Conservation (phyloP, 2,888 invertebrate species). For the Rugalucina vietnamica region DNA sequence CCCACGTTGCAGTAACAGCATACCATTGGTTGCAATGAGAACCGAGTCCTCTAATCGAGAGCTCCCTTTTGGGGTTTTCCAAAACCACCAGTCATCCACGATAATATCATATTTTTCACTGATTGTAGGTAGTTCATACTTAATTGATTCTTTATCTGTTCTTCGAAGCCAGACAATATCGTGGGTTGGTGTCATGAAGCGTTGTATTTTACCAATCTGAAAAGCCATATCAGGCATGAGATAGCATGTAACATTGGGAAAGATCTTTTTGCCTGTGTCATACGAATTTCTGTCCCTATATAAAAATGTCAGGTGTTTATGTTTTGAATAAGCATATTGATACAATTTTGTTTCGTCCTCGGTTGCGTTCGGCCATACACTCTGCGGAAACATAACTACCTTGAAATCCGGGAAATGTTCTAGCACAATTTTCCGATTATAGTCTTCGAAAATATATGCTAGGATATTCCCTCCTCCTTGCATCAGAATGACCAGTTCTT, state of each 20-base stretch:
- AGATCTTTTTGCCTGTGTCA: not conserved
- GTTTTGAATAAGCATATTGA: not conserved
- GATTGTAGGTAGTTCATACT: not conserved
- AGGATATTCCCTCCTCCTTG: constrained; percentile 65
- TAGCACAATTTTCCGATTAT: not conserved
- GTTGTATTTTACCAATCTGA: not conserved
- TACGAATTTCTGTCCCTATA: not conserved
- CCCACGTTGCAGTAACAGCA: not conserved
- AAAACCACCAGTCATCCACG: not conserved
- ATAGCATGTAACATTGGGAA: not conserved
- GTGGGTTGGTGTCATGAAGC: not conserved
- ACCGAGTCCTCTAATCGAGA: not conserved
- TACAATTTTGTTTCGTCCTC: not conserved
- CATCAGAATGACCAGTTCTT: constrained; percentile 54
- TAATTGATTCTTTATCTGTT: not conserved
- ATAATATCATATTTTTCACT: not conserved
- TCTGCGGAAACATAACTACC: constrained; percentile 53
- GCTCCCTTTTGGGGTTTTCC: not conserved
- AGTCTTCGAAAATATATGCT: constrained; percentile 19
- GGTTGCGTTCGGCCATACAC: constrained; percentile 18
- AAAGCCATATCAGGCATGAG: not conserved
- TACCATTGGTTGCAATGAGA: not conserved
- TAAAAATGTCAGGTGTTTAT: not conserved
- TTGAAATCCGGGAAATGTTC: constrained; percentile 20
- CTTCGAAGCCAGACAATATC: not conserved